phyloP scores from a whole-genome alignment of 2,797 vertebrate species.

The Lemur catta region DNA sequence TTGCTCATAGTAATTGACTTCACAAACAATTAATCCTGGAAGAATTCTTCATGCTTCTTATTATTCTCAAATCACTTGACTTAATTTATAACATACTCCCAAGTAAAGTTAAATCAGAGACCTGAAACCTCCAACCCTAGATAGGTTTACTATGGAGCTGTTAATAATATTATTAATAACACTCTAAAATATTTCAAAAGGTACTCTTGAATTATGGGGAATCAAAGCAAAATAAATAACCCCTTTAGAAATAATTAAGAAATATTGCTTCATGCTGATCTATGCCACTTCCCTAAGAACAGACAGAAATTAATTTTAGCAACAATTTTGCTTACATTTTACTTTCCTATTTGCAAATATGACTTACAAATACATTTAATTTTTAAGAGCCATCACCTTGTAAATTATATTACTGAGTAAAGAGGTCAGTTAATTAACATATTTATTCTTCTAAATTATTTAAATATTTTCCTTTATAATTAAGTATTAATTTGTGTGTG shows the following conservation, averaged over 20 bases:
- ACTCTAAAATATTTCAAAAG: slow-evolving; percentile 28
- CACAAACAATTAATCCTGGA: neutral
- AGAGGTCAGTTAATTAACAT: neutral
- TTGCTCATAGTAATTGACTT: slow-evolving; percentile 44
- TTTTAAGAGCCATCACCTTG: neutral
- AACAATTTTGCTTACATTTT: neutral
- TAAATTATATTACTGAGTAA: neutral
- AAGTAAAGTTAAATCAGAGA: slow-evolving; percentile 63
- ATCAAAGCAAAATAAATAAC: neutral
- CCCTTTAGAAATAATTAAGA: neutral
- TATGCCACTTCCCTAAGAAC: neutral
- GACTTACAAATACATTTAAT: neutral
- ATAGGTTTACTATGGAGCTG: neutral
- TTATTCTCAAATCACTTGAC: slow-evolving; percentile 41
- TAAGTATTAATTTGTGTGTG: neutral
- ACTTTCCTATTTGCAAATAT: neutral
- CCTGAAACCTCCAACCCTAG: neutral
- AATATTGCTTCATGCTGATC: neutral
- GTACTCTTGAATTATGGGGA: neutral
- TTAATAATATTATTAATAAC: neutral
- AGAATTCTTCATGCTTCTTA: neutral
- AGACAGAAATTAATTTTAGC: neutral
- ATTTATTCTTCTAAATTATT: slow-evolving; percentile 29
- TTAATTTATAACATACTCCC: slow-evolving; percentile 60
- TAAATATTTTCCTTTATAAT: neutral